Evolutionary conservation across 2,888 invertebrate species (phyloP).

Genomic region (Magallana nippona): DNA sequence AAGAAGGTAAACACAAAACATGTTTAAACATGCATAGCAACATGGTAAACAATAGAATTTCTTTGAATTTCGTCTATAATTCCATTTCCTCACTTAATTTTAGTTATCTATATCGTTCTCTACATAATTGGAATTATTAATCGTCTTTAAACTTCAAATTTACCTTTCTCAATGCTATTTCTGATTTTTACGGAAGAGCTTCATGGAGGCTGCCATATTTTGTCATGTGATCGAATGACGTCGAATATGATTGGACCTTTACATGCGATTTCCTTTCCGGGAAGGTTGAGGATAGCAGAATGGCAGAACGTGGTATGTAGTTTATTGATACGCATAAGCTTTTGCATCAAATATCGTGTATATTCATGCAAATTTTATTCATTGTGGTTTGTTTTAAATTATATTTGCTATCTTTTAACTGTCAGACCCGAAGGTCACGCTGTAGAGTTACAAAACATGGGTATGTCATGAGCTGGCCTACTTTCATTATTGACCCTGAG

Average conservation of each 20-base stretch:
- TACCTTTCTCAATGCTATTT: background rate
- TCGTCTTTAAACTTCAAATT: background rate
- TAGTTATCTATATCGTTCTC: too few species aligned
- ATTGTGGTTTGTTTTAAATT: background rate
- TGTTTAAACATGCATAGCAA: background rate
- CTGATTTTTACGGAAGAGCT: background rate
- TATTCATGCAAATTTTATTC: background rate
- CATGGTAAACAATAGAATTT: background rate
- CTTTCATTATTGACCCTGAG: constrained; percentile 27
- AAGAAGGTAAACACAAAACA: background rate
- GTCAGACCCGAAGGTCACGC: background rate
- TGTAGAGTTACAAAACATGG: background rate
- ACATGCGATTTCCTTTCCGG: constrained; percentile 49
- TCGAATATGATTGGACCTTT: constrained; percentile 39
- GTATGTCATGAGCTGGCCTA: constrained; percentile 32
- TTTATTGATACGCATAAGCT: background rate
- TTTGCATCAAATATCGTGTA: background rate
- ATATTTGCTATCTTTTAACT: background rate
- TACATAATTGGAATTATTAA: too few species aligned
- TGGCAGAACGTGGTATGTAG: constrained; percentile 53
- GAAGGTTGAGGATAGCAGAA: constrained; percentile 47
- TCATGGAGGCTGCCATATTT: constrained; percentile 48
- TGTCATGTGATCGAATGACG: constrained; percentile 42
- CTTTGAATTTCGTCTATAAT: too few species aligned
- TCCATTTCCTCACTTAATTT: too few species aligned